phyloP scores from a whole-genome alignment of 2,888 invertebrate genomes.

The Glaucopsyche alexis region DNA sequence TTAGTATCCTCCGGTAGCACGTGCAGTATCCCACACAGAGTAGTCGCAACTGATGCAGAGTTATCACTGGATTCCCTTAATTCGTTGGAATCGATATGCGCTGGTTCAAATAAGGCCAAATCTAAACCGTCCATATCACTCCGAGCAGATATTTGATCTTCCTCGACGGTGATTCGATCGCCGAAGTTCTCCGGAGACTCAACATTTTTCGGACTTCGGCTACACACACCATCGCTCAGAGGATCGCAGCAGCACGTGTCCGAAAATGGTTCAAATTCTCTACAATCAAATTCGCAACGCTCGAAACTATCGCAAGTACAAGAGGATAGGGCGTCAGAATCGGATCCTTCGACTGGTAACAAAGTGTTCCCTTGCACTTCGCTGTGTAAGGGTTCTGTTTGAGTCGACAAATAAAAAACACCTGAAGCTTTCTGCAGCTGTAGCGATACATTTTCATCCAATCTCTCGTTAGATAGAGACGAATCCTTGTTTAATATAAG shows the following conservation, averaged over 20 bases:
- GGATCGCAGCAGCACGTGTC: conserved; percentile 82
- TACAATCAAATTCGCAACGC: conserved; percentile 79
- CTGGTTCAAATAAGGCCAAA: conserved; percentile 83
- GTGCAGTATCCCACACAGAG: conserved; percentile 68
- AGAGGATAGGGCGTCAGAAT: conserved; percentile 77
- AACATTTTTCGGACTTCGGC: conserved; percentile 73
- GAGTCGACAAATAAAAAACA: conserved; percentile 66
- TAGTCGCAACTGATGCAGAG: conserved; percentile 48
- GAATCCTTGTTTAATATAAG: conserved; percentile 52
- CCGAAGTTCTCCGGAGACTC: conserved; percentile 73
- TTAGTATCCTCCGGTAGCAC: conserved; percentile 56
- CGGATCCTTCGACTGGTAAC: conserved; percentile 65
- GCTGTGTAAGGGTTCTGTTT: conserved; percentile 54
- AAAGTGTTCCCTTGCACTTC: conserved; percentile 55
- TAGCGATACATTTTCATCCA: conserved; percentile 53
- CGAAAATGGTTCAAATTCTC: conserved; percentile 80
- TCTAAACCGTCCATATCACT: conserved; percentile 85
- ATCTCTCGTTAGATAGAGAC: conserved; percentile 46
- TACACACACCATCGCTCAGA: conserved; percentile 71
- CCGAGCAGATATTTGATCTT: conserved; percentile 68
- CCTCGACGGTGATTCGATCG: conserved; percentile 58
- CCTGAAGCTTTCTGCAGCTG: conserved; percentile 72
- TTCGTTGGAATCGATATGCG: conserved; percentile 60
- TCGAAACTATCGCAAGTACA: conserved; percentile 78
- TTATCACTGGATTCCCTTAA: conserved; percentile 47